phyloP scores from a whole-genome alignment of 1,140 invertebrate genomes.

The Drosophila eugracilis region DNA sequence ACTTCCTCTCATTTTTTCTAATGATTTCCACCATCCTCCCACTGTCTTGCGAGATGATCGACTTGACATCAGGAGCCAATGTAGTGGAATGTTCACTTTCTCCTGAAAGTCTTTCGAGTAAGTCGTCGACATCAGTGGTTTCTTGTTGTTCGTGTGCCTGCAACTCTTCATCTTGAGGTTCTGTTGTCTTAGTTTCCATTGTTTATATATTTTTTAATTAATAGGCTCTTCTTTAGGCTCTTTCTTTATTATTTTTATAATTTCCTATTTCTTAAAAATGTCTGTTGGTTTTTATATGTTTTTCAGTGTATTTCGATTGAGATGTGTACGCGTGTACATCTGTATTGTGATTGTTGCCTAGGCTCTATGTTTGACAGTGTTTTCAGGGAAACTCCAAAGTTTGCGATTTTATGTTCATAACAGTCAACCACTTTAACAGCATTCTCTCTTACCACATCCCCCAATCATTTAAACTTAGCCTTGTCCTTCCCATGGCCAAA shows the following conservation, averaged over 20 bases:
- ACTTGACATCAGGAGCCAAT: neutral
- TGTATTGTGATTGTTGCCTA: neutral
- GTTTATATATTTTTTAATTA: neutral
- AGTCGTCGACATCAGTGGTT: neutral
- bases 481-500: no score
- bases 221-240: neutral
- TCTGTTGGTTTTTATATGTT: constrained; percentile 5
- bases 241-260: neutral
- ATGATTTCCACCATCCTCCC: neutral
- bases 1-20: neutral
- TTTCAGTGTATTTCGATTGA: constrained; percentile 12
- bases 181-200: neutral
- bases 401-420: no score
- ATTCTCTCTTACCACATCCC: no score
- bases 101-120: neutral
- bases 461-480: no score
- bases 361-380: neutral
- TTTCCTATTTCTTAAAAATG: no score
- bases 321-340: constrained; percentile 25
- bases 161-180: neutral
- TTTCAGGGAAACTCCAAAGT: no score
- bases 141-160: neutral
- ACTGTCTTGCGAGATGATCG: neutral
- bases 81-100: neutral
- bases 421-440: no score